Evolutionary conservation across 92 coral and sea anemone genomes (phyloP).

Genomic region (Scolanthus callimorphus): DNA sequence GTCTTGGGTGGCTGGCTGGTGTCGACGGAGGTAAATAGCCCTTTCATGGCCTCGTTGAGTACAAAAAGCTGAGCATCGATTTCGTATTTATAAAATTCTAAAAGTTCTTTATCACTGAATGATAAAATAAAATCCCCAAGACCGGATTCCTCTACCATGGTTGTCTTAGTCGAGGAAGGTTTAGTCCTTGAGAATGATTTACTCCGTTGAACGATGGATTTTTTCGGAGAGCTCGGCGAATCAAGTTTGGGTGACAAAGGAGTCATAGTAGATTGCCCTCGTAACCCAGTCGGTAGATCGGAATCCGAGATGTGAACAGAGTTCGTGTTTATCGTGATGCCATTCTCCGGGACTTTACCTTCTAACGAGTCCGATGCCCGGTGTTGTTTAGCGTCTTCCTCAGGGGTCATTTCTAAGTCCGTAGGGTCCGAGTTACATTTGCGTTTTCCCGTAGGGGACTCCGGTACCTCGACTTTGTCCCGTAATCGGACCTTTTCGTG

Average conservation of each 20-base stretch:
- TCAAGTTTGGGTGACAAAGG: conserved; percentile 11
- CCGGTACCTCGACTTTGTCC: conserved; percentile 33
- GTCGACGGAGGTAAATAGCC: conserved; percentile 74
- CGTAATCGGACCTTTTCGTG: conserved; percentile 16
- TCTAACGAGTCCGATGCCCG: conserved; percentile 47
- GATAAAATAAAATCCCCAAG: conserved; percentile 60
- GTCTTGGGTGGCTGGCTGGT: conserved; percentile 78
- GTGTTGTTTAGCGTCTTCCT: conserved; percentile 10
- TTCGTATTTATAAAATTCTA: conserved; percentile 82
- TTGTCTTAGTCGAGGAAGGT: conserved; percentile 25
- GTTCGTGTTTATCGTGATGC: conserved; percentile 14
- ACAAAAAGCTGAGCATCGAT: conserved; percentile 91
- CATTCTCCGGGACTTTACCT: conserved; percentile 20
- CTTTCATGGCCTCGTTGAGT: conserved; percentile 88
- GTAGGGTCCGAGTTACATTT: conserved; percentile 87
- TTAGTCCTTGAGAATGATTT: conserved; percentile 35
- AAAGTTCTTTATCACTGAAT: conserved; percentile 71
- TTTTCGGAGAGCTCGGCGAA: not conserved
- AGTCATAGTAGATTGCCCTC: conserved; percentile 22
- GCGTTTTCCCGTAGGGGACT: conserved; percentile 33
- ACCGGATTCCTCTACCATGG: conserved; percentile 30
- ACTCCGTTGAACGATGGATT: conserved; percentile 9
- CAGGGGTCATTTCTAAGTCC: conserved; percentile 27
- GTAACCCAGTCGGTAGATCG: conserved; percentile 53
- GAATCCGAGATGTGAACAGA: conserved; percentile 70